These are phyloP conservation scores for Drosophila aff. DNA, from an alignment of 1,140 invertebrate species.

Conservation along the genomic window DNA sequence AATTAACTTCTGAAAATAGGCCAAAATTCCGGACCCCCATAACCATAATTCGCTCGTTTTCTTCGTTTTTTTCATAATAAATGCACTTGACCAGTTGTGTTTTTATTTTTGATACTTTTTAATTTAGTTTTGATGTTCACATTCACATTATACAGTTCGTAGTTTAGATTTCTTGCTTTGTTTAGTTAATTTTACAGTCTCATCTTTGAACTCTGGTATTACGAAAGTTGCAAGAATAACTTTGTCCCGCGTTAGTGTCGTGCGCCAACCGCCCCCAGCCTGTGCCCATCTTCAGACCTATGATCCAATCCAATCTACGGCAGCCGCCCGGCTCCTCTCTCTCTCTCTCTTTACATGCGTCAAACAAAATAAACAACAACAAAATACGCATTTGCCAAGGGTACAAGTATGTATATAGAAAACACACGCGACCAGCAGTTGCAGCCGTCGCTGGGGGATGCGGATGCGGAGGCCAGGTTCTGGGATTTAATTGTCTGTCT, in stretches of 20 bases:
- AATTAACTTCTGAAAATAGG: too few relatives aligned
- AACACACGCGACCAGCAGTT: conserved; percentile 16
- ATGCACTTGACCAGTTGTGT: conserved; percentile 50
- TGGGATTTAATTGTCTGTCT: conserved; percentile 50
- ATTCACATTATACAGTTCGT: conserved; percentile 66
- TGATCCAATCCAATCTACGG: background rate
- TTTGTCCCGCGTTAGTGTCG: conserved; percentile 43
- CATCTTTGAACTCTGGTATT: conserved; percentile 77
- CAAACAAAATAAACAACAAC: conserved; percentile 58
- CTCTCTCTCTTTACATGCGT: conserved; percentile 13
- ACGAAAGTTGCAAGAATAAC: conserved; percentile 81
- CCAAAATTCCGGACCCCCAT: too few relatives aligned
- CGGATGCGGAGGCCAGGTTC: conserved; percentile 23
- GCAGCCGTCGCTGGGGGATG: conserved; percentile 8
- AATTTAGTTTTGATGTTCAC: conserved; percentile 78
- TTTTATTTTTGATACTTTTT: conserved; percentile 60
- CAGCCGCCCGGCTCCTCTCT: background rate
- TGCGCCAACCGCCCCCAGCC: conserved; percentile 26
- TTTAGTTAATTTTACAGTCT: conserved; percentile 79
- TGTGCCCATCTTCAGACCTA: background rate
- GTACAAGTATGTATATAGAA: conserved; percentile 33
- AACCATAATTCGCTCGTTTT: background rate
- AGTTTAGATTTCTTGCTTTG: conserved; percentile 71
- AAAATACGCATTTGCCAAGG: conserved; percentile 55
- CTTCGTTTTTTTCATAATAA: conserved; percentile 33